Evolutionary conservation across 2,888 invertebrate genomes (phyloP).

Genomic region (Eutolmus rufibarbis): DNA sequence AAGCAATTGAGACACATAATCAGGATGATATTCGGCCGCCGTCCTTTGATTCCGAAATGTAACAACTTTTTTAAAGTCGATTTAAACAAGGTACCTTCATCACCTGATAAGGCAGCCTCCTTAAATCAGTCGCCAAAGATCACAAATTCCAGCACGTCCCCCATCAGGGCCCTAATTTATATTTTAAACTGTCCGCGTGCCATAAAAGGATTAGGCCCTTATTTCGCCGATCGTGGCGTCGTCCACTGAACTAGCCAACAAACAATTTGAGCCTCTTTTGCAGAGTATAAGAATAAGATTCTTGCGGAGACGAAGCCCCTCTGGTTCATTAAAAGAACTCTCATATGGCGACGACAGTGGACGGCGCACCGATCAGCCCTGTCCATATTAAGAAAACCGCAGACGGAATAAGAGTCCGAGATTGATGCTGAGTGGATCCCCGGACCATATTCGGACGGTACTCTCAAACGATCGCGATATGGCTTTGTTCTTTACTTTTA

Average conservation of each 20-base stretch:
- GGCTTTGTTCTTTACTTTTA: background rate
- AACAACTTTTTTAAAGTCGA: background rate
- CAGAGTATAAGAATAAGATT: background rate
- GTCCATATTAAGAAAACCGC: conserved; percentile 29
- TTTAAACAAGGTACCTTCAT: background rate
- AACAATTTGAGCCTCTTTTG: background rate
- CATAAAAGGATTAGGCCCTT: conserved; percentile 24
- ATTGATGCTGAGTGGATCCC: conserved; percentile 25
- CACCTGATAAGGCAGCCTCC: conserved; percentile 7
- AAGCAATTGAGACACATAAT: conserved; percentile 13
- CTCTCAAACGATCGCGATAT: background rate
- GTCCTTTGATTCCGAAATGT: background rate
- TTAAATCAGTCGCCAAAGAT: conserved; percentile 1
- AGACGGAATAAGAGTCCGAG: conserved; percentile 10
- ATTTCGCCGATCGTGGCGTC: background rate
- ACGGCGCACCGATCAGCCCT: background rate
- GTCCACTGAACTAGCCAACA: background rate
- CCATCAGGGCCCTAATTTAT: conserved; percentile 24
- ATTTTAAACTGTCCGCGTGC: conserved; percentile 7
- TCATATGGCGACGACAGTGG: conserved; percentile 8
- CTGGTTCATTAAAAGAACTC: conserved; percentile 22
- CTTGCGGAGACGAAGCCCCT: background rate
- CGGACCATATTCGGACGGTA: conserved; percentile 5
- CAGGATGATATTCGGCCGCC: background rate
- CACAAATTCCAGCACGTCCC: conserved; percentile 24